Evolutionary conservation across 2,888 invertebrate genomes (phyloP), one percentile per base, ranked within the genome.

Genomic region (Mellilla xanthometata): DNA sequence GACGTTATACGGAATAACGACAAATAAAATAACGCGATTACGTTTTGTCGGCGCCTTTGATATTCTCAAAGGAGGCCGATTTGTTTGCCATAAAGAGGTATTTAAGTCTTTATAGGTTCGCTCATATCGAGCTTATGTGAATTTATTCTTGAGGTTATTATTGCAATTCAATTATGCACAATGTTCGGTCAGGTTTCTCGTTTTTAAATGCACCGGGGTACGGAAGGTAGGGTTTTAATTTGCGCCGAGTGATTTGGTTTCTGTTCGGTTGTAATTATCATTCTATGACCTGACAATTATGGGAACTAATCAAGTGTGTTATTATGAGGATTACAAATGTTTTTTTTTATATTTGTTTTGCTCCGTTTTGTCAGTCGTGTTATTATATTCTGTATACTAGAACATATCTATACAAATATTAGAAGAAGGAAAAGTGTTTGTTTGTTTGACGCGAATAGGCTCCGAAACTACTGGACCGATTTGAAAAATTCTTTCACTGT

Each of bases 61-160:
- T 54, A 47, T 53, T 58, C 69, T 79, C 85, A 87, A 89, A 88
- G 81, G 78, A 76, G 69, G 73, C 89, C 89, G 89, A 88, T 85
- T 89, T 89, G 86, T 89, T 86, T 84, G 79, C 81, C 77, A 86
- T 85, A 87, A 89, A 89, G 85, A 76, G 70, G 77, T 79, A 79
- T 81, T 84, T 54, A 49, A 51, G 44, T 39, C 54, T 49, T 52
- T 85, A 80, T 72, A 71, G 74, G 67, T 58, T 65, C 61, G 54
- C 66, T 68, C 70, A 72, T 82, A 81, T 80, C 72, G 74, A 43
- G 49, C 74, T 77, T 68, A 77, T 77, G 79, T 66, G 82, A 83
- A 79, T 83, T 79, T 84, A 85, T 83, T 80, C 73, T 65, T 63
- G 62, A 75, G 65, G 75, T 83, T 84, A 84, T 82, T 88, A 88